These are phyloP conservation scores for Gallinago nigripennis DNA, from an alignment of 2,797 vertebrate genomes.

Conservation along the genomic window DNA sequence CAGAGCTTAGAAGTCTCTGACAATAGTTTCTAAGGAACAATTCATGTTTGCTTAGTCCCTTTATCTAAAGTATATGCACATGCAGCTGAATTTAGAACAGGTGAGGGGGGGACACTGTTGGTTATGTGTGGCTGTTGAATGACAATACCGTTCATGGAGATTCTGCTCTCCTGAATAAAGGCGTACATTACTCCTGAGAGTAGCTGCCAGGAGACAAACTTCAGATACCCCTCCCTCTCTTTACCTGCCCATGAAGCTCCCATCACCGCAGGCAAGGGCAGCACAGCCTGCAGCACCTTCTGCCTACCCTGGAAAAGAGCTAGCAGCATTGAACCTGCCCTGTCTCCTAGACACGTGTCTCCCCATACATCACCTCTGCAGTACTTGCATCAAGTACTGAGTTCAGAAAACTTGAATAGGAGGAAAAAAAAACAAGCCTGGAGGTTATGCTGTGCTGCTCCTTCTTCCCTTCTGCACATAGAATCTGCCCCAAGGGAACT, in stretches of 20 bases:
- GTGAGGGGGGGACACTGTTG: not conserved
- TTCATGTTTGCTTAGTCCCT: not conserved
- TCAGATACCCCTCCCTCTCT: not conserved
- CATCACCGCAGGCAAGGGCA: not conserved
- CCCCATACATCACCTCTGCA: not conserved
- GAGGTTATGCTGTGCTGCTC: not conserved
- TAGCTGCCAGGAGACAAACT: not conserved
- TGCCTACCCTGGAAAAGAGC: not conserved
- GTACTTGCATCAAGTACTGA: not conserved
- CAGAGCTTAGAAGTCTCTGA: not conserved
- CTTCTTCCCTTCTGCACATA: not conserved
- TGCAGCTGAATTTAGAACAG: not conserved
- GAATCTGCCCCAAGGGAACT: not conserved
- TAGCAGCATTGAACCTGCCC: rapidly evolving
- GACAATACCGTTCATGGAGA: not conserved
- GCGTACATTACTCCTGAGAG: not conserved
- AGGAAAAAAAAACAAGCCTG: not conserved
- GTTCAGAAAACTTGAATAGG: not conserved
- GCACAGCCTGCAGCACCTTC: not conserved
- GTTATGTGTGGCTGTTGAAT: rapidly evolving
- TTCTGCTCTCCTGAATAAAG: not conserved
- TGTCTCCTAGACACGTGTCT: rapidly evolving
- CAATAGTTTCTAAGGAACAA: not conserved
- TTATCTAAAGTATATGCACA: not conserved
- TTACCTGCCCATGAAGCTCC: not conserved